Conservation (phyloP, 2,113 vertebrate genomes). For the Myotis yumanensis region DNA sequence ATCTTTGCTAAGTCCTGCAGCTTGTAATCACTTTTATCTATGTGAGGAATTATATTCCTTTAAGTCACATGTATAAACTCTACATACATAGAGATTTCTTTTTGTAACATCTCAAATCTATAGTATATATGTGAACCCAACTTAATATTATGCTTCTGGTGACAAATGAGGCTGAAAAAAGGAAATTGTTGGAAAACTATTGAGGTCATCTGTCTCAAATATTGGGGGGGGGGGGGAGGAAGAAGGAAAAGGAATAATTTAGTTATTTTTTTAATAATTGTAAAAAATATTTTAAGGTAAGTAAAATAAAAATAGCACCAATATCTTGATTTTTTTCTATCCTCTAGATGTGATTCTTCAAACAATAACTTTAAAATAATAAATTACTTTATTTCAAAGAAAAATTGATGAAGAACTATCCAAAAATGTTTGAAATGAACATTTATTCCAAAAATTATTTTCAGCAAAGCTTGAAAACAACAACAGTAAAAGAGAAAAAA, state of each 20-base stretch:
- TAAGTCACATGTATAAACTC: neutral
- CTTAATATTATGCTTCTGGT: neutral
- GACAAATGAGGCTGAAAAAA: neutral
- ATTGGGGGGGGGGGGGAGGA: neutral
- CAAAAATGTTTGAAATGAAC: slow-evolving; percentile 42
- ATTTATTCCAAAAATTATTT: slow-evolving; percentile 35
- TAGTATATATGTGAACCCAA: neutral
- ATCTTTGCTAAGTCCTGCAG: neutral
- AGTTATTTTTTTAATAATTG: neutral
- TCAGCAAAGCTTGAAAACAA: neutral
- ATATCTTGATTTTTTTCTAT: neutral
- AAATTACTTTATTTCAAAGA: neutral
- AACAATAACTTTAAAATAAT: slow-evolving; percentile 20
- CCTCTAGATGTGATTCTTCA: neutral
- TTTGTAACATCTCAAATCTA: neutral
- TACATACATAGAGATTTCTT: neutral
- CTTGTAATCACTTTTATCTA: neutral
- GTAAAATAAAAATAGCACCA: slow-evolving; percentile 1
- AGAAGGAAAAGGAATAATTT: neutral
- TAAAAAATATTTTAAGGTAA: neutral
- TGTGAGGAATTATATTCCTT: neutral
- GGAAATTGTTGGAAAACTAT: neutral
- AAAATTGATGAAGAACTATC: slow-evolving; percentile 21
- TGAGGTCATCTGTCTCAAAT: neutral
- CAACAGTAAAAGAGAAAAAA: neutral